A percentile compares a stretch with the other conserved stretches of the same genome.
Conservation (phyloP, 2,113 vertebrate species). For the Zosterops lateralis region DNA sequence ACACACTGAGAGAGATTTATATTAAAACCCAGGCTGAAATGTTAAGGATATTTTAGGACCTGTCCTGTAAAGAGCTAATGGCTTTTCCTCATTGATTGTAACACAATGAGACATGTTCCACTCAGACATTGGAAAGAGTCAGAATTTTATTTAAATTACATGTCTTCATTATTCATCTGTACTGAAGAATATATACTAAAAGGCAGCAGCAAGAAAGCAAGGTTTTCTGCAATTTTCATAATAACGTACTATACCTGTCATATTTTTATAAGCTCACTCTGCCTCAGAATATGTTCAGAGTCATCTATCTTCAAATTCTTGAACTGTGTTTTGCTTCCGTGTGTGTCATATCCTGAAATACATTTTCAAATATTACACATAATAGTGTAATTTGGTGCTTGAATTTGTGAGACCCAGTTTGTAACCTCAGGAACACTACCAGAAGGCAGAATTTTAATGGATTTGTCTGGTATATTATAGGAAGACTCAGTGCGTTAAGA, state of each 20-base stretch:
- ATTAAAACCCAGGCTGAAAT: neutral
- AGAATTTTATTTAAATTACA: conserved; percentile 17
- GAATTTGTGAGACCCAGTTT: neutral
- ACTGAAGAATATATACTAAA: neutral
- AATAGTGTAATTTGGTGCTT: neutral
- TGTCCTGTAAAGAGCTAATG: neutral
- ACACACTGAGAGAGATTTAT: neutral
- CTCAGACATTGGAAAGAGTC: neutral
- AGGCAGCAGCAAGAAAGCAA: neutral
- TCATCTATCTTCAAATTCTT: neutral
- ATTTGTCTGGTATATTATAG: neutral
- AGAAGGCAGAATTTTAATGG: neutral
- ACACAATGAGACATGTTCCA: neutral
- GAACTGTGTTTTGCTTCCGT: neutral
- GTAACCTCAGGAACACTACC: neutral
- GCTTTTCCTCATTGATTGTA: neutral
- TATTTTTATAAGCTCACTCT: neutral
- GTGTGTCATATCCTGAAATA: neutral
- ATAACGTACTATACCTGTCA: neutral
- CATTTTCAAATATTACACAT: neutral
- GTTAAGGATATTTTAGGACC: neutral
- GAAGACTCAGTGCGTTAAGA: neutral
- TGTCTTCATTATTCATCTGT: neutral
- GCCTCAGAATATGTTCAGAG: neutral
- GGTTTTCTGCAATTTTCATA: neutral